phyloP scores from a whole-genome alignment of 2,113 vertebrate genomes.

The Phalacrocorax aristotelis region DNA sequence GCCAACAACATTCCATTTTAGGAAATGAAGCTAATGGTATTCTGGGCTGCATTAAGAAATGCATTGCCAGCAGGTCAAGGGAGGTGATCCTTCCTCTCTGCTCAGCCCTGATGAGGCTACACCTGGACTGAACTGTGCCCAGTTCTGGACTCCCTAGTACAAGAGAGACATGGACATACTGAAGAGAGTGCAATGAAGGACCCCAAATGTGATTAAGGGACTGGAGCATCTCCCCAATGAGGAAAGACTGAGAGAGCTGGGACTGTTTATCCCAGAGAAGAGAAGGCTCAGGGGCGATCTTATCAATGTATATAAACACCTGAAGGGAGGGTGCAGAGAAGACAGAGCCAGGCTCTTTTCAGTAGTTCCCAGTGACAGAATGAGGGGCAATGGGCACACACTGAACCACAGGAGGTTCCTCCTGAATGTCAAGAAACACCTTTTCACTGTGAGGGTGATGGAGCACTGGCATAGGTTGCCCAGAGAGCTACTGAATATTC shows the following conservation, averaged over 20 bases:
- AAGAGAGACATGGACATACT: background rate
- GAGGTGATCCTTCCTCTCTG: background rate
- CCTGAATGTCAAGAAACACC: background rate
- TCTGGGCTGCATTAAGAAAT: background rate
- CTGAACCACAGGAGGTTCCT: background rate
- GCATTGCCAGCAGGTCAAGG: background rate
- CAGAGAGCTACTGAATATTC: background rate
- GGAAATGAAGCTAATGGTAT: background rate
- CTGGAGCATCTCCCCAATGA: background rate
- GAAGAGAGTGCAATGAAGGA: background rate
- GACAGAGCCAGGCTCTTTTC: background rate
- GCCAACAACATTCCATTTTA: background rate
- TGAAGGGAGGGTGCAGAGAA: background rate
- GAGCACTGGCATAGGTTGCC: background rate
- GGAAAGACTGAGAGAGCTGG: background rate
- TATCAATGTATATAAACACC: no score
- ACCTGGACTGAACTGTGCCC: background rate
- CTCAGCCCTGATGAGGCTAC: background rate
- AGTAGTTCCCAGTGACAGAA: background rate
- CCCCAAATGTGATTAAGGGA: background rate
- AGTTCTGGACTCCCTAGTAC: background rate
- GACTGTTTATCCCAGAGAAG: background rate
- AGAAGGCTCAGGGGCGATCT: background rate
- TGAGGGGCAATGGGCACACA: background rate
- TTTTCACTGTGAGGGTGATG: background rate